Base-by-base conservation (phyloP, 2,888 invertebrate species). In the Coelopa pilipes region DNA sequence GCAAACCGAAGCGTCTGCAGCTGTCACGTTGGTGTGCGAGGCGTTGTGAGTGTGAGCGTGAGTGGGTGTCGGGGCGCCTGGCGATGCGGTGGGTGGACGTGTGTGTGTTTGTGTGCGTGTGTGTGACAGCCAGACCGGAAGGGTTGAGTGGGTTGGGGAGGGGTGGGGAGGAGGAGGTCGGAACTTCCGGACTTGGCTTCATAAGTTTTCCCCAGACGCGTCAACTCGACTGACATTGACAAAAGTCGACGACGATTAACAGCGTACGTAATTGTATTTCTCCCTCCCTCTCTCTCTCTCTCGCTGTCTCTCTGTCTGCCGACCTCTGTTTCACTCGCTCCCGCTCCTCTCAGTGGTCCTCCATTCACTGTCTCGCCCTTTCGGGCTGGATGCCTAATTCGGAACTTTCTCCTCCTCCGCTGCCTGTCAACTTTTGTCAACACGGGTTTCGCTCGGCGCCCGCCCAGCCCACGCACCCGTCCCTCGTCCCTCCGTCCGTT, bases 221-320 rank as follows among this genome's bases (percentile, higher is more conserved):
- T 50, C 45, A 34, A 62, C 66, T 66, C 50, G 21, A 17, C 53
- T 71, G 63, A 63, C 62, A 50, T 71, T 71, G 71, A 71, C 63
- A 63, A 24, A 69, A 73, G 63, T 60, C 49, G 73, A 55, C 69
- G 63, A 62, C 69, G 73, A 69, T 73, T 69, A 73, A 73, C 69
- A 63, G 47, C 45, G 46, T 49, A n/a, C 21, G 66, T 66, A 21
- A 5, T 66, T 50, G 49, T 34, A 13, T 59, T 65, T 66, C 17
- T 12, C 47, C 50, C 19, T 49, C 15, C 47, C 11, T 60, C 24
- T 21, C 55, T 50, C 17, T 34, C 53, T 10, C 68, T 53, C 24
- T 55, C 53, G 34, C 49, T 57, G 24, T n/a, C 34, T 49, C 17
- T 45, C 45, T 24, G 15, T 49, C 45, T 50, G n/a, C 1, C 55